Percentiles rank a stretch among this genome's conserved stretches.
These are phyloP conservation scores for Rhinogobius similis DNA, from an alignment of 2,113 vertebrate genomes.

Conservation along the genomic window DNA sequence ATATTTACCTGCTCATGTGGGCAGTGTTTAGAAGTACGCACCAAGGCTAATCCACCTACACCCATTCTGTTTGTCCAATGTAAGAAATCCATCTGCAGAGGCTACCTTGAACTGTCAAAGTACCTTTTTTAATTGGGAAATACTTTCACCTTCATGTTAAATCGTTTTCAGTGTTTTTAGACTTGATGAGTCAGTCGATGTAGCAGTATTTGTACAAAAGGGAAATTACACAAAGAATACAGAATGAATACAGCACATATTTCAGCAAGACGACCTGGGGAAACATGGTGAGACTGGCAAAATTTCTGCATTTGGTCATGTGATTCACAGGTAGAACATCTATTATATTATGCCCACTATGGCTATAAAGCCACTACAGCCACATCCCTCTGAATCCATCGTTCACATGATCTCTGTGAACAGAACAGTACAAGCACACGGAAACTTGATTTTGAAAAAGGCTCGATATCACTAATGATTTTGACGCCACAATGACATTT, in stretches of 20 bases:
- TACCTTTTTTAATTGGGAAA: neutral
- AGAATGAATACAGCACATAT: neutral
- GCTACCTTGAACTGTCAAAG: slow-evolving; percentile 2
- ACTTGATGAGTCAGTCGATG: neutral
- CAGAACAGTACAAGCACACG: too few relatives aligned
- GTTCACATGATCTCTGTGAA: too few relatives aligned
- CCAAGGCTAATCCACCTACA: slow-evolving; percentile 9
- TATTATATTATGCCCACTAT: too few relatives aligned
- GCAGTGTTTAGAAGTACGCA: neutral
- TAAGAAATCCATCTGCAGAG: neutral
- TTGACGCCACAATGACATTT: too few relatives aligned
- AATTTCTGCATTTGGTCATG: too few relatives aligned
- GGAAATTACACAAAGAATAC: neutral
- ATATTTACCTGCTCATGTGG: slow-evolving; percentile 12
- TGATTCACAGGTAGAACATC: too few relatives aligned
- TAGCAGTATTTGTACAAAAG: neutral
- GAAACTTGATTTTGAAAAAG: too few relatives aligned
- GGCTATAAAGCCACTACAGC: too few relatives aligned
- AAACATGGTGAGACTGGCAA: neutral
- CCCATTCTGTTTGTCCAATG: neutral
- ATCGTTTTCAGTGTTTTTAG: neutral
- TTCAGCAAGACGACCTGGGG: neutral
- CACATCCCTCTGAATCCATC: too few relatives aligned
- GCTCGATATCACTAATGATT: too few relatives aligned
- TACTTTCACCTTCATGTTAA: neutral